These are phyloP conservation scores for Maconellicoccus hirsutus DNA, from an alignment of 1,140 invertebrate species.

Conservation along the genomic window DNA sequence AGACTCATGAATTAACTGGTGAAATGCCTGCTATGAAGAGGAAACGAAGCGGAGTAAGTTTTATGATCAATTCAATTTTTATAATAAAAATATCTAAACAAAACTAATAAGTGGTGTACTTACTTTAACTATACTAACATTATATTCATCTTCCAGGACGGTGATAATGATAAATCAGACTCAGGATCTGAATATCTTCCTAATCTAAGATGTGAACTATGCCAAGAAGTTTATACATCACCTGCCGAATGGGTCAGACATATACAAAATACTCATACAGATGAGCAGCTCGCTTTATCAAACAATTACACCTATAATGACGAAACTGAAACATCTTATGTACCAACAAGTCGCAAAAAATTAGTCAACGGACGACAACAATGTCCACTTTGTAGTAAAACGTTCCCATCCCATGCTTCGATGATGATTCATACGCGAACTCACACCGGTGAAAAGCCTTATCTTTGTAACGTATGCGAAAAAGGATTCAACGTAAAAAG, in stretches of 20 bases:
- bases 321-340: conserved; percentile 40
- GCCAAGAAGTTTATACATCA: conserved; percentile 65
- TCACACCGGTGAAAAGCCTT: conserved; percentile 45
- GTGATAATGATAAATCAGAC: conserved; percentile 15
- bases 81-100: no score
- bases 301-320: conserved; percentile 66
- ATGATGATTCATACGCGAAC: conserved; percentile 47
- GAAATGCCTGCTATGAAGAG: conserved; percentile 29
- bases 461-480: conserved; percentile 57
- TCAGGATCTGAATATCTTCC: conserved; percentile 33
- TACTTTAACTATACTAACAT: no score
- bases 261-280: conserved; percentile 67
- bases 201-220: conserved; percentile 60
- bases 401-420: conserved; percentile 61
- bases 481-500: conserved; percentile 69
- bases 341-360: conserved; percentile 19
- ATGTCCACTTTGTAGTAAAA: conserved; percentile 57
- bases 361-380: conserved; percentile 43
- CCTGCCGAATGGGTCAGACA: conserved; percentile 74
- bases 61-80: not conserved
- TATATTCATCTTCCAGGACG: not conserved
- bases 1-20: conserved; percentile 34
- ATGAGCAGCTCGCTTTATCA: conserved; percentile 65
- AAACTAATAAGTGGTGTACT: no score
- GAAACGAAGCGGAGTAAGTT: conserved; percentile 26